Evolutionary conservation across 2,888 invertebrate genomes (phyloP).

Genomic region (Scelioninae gen. 1): DNA sequence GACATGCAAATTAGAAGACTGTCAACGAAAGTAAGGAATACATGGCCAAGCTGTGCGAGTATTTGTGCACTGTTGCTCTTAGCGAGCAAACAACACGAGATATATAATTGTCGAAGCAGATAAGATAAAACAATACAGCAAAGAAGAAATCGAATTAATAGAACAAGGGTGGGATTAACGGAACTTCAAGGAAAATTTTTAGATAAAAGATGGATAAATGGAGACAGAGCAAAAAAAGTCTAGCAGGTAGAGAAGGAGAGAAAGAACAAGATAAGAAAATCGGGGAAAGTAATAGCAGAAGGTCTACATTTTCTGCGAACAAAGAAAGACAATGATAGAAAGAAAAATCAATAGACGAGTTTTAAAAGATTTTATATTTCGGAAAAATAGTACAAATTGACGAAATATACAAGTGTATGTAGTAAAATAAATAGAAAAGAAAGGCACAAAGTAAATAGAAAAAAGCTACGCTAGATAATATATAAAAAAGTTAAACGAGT

Average conservation of each 20-base stretch:
- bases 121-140: slow-evolving; percentile 23
- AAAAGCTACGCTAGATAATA: not conserved
- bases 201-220: slow-evolving; percentile 43
- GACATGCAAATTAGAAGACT: slow-evolving; percentile 33
- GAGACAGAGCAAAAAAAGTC: slow-evolving; percentile 14
- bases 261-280: slow-evolving; percentile 39
- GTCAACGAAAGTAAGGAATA: slow-evolving; percentile 23
- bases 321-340: slow-evolving; percentile 15
- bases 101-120: slow-evolving; percentile 14
- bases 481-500: slow-evolving; percentile 17
- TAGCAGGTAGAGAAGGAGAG: not conserved
- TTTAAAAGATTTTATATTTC: slow-evolving; percentile 34
- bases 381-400: slow-evolving; percentile 32
- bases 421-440: slow-evolving; percentile 23
- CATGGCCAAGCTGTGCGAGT: not conserved
- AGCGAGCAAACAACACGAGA: slow-evolving; percentile 2
- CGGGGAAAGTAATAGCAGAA: slow-evolving; percentile 39
- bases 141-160: slow-evolving; percentile 19
- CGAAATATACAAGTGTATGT: slow-evolving; percentile 20
- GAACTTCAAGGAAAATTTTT: slow-evolving; percentile 25
- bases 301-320: slow-evolving; percentile 31
- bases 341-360: slow-evolving; percentile 45
- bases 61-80: not conserved
- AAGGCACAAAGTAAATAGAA: slow-evolving; percentile 18
- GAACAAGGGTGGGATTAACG: slow-evolving; percentile 18